phyloP scores from a whole-genome alignment of 2,888 invertebrate species.

The Drosophila bunnanda region DNA sequence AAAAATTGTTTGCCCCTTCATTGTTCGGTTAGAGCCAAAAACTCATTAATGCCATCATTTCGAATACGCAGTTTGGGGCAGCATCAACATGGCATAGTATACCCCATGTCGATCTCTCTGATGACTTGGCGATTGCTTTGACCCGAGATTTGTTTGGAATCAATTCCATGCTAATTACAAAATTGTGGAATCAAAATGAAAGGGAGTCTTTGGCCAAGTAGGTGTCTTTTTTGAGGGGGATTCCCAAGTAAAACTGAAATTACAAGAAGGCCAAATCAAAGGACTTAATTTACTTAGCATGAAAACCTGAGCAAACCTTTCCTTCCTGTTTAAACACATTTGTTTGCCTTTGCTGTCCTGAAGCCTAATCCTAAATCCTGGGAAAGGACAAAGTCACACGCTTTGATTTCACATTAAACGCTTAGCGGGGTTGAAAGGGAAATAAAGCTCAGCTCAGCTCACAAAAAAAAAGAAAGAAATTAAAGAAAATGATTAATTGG shows the following conservation, averaged over 20 bases:
- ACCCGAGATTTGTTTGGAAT: constrained; percentile 39
- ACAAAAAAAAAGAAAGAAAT: constrained; percentile 12
- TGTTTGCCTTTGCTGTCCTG: neutral
- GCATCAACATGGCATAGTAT: neutral
- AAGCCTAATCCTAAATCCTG: neutral
- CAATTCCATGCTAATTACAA: constrained; percentile 14
- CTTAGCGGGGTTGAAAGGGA: neutral
- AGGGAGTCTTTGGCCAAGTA: neutral
- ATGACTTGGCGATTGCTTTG: constrained; percentile 63
- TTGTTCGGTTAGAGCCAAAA: constrained; percentile 61
- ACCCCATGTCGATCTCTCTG: constrained; percentile 13
- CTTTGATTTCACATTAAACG: constrained; percentile 41
- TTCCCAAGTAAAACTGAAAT: neutral
- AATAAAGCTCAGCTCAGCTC: neutral
- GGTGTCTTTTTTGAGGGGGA: too few species aligned
- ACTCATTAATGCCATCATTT: constrained; percentile 62
- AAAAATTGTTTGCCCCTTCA: constrained; percentile 73
- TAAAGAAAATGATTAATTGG: constrained; percentile 60
- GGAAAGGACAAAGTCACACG: constrained; percentile 50
- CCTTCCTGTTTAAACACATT: constrained; percentile 28
- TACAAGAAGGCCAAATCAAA: neutral
- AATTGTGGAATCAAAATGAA: constrained; percentile 7
- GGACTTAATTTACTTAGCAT: neutral
- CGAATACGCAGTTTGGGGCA: constrained; percentile 9
- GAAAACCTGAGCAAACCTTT: neutral